Base-by-base conservation (phyloP, 92 coral and sea anemone species). In the Porites divaricata region DNA sequence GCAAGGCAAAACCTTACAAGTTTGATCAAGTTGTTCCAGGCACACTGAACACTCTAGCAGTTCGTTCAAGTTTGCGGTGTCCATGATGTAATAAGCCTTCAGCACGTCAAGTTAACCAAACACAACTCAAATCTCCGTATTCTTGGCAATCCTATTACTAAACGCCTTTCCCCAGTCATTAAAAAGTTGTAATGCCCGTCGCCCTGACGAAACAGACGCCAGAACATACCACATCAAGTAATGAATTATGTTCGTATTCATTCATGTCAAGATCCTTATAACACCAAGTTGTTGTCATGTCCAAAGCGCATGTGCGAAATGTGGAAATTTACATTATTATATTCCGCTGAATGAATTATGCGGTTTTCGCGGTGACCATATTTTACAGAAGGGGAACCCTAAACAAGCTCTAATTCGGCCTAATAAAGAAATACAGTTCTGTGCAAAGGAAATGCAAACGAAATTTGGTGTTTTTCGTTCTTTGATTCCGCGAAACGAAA, bases 41-140 rank as follows among this genome's bases (percentile, higher is more conserved):
- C 99, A 96, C 45, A 96, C 98, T 28, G 98, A 89, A 82, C 99
- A 96, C 89, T 96, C 99, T 66, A 96, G 82, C 52, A 95, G 85
- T 85, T 96, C 99, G 78, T 78, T 90, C 53, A 96, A 59, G 65
- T 95, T 95, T n/a, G 83, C 81, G 49, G 83, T 28, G 74, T 96
- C 98, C 98, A 96, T 92, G 69, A 53, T 20, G 13, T 66, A 19
- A 77, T n/a, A n/a, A 6, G 54, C 54, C 16, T 15, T 54, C 59
- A 54, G 59, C 59, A 11, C 59, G 59, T 54, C 16, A 11, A 54
- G 16, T 54, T 9, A 2, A 17, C 53, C 66, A 24, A 17, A 52
- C 9, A 79, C 73, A 28, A 19, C 12, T 41, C 51, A 66, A 26
- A 52, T 67, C 20, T 11, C 65, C 52, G 62, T 11, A 35, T 51